These are phyloP conservation scores for Lynx canadensis DNA, from an alignment of 2,113 vertebrate genomes.

Conservation along the genomic window DNA sequence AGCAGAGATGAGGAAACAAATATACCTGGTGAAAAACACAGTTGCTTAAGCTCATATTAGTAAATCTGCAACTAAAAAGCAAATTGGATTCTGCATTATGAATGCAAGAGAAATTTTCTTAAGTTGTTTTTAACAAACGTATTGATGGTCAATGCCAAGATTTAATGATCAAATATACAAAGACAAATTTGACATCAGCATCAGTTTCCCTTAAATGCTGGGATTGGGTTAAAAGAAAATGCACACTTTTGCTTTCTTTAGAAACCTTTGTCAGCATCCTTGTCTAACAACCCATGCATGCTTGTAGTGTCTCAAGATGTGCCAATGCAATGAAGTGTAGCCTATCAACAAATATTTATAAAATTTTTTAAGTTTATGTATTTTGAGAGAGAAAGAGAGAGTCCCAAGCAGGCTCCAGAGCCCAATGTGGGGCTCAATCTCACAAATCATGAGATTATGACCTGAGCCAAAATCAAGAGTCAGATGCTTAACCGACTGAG, in stretches of 20 bases:
- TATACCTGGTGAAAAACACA: not conserved
- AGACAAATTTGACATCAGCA: not conserved
- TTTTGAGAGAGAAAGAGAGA: too few species aligned
- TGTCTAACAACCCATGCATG: not conserved
- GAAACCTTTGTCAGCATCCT: not conserved
- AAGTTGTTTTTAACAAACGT: not conserved
- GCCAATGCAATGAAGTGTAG: not conserved
- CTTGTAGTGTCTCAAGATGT: not conserved
- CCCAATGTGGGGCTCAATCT: too few species aligned
- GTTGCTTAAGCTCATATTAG: not conserved
- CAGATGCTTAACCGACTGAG: too few species aligned
- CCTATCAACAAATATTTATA: not conserved
- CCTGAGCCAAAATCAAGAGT: too few species aligned
- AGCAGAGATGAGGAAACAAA: not conserved
- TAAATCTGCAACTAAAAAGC: not conserved
- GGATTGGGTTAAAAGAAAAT: not conserved
- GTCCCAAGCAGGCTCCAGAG: too few species aligned
- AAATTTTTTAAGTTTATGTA: not conserved
- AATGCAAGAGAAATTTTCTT: not conserved
- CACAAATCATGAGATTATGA: too few species aligned
- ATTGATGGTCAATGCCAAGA: not conserved
- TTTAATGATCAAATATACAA: not conserved
- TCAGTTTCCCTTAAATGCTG: not conserved
- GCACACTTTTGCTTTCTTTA: not conserved
- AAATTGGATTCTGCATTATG: not conserved